These are phyloP conservation scores for Stenodera caucasica DNA, from an alignment of 2,888 invertebrate genomes.

Conservation along the genomic window DNA sequence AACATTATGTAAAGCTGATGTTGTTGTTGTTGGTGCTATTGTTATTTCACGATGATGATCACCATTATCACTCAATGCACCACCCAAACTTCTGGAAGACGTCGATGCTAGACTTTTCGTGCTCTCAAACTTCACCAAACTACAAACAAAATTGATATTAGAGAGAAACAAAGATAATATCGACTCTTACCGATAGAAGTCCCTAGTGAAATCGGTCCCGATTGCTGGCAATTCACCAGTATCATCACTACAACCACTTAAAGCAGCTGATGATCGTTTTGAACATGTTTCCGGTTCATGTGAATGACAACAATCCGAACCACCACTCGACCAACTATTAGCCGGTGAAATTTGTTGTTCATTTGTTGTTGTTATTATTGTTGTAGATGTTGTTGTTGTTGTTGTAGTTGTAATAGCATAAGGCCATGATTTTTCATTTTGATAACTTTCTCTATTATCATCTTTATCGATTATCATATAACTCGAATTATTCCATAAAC, in stretches of 20 bases:
- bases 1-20: constrained; percentile 71
- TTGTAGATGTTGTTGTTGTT: constrained; percentile 44
- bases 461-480: constrained; percentile 69
- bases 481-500: constrained; percentile 75
- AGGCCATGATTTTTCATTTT: constrained; percentile 67
- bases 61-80: constrained; percentile 60
- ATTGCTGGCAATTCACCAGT: constrained; percentile 65
- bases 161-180: neutral
- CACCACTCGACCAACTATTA: constrained; percentile 61
- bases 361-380: neutral
- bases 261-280: constrained; percentile 69
- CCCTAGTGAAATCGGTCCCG: constrained; percentile 75
- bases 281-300: constrained; percentile 62
- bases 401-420: constrained; percentile 56
- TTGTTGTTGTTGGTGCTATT: constrained; percentile 33
- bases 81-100: constrained; percentile 68
- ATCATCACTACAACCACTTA: constrained; percentile 69
- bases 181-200: constrained; percentile 64
- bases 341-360: constrained; percentile 59
- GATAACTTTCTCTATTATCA: constrained; percentile 46
- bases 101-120: constrained; percentile 77
- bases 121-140: constrained; percentile 79
- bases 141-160: constrained; percentile 40
- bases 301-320: constrained; percentile 56
- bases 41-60: constrained; percentile 59